A percentile compares a stretch with the other conserved stretches of the same genome.
Conservation (phyloP, 2,888 invertebrate species). For the Phaonia tiefii region DNA sequence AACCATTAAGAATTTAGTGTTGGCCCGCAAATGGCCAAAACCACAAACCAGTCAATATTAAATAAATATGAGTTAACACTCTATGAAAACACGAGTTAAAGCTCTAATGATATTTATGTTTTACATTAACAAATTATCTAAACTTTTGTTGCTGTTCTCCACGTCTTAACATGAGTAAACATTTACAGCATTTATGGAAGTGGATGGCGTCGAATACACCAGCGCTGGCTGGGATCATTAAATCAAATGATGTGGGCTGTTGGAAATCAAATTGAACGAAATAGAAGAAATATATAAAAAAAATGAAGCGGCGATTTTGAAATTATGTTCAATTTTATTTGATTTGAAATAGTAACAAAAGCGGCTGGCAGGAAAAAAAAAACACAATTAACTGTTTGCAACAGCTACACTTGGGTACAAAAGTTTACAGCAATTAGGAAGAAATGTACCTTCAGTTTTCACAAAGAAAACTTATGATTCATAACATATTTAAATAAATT, state of each 20-base stretch:
- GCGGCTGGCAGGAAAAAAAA: background rate
- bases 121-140: background rate
- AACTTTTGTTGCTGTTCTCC: background rate
- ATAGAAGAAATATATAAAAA: background rate
- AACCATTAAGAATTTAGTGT: slow-evolving; percentile 30
- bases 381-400: slow-evolving; percentile 35
- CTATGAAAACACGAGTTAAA: background rate
- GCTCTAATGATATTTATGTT: background rate
- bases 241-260: slow-evolving; percentile 47
- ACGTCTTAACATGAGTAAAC: too few relatives aligned
- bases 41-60: slow-evolving; percentile 8
- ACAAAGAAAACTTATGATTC: too few relatives aligned
- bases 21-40: background rate
- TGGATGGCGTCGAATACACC: too few relatives aligned
- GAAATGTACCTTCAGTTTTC: too few relatives aligned
- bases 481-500: too few relatives aligned
- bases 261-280: background rate
- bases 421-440: too few relatives aligned
- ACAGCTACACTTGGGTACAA: slow-evolving; percentile 3
- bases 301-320: slow-evolving; percentile 23
- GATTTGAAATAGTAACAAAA: slow-evolving; percentile 21
- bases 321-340: slow-evolving; percentile 36
- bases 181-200: too few relatives aligned
- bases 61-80: background rate
- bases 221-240: background rate